Conservation (phyloP, 2,113 vertebrate species). For the Campylorhamphus procurvoides region DNA sequence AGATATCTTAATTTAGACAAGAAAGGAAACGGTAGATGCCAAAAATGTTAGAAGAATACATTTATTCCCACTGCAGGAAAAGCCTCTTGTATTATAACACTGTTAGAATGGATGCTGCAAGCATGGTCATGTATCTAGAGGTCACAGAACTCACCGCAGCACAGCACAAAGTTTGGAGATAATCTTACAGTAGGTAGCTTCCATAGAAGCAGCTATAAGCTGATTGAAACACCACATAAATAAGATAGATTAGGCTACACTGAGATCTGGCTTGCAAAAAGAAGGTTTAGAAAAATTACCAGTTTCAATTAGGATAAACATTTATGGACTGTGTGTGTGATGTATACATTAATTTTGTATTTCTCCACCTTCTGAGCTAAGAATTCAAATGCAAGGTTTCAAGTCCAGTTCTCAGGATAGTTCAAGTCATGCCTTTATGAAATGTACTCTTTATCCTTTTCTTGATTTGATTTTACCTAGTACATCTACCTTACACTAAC, state of each 20-base stretch:
- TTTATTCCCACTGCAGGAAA: background rate
- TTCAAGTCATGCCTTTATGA: background rate
- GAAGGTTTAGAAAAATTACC: background rate
- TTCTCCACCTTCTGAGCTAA: background rate
- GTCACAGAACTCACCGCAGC: background rate
- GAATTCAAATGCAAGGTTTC: background rate
- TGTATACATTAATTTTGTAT: background rate
- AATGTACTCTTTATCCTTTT: background rate
- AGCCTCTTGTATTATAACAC: background rate
- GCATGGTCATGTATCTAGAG: background rate
- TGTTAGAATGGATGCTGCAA: background rate
- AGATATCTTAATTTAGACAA: background rate
- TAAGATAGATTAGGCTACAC: background rate
- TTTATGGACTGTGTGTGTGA: background rate
- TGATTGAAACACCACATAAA: background rate
- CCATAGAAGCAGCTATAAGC: background rate
- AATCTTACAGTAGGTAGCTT: background rate
- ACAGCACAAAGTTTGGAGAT: background rate
- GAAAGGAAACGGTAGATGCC: background rate
- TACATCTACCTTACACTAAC: background rate
- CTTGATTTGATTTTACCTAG: background rate
- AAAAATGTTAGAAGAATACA: background rate
- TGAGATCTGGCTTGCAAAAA: background rate
- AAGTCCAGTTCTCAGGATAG: background rate
- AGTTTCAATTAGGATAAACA: background rate